Base-by-base conservation (phyloP, 2,797 vertebrate species). In the Peromyscus attwateri region DNA sequence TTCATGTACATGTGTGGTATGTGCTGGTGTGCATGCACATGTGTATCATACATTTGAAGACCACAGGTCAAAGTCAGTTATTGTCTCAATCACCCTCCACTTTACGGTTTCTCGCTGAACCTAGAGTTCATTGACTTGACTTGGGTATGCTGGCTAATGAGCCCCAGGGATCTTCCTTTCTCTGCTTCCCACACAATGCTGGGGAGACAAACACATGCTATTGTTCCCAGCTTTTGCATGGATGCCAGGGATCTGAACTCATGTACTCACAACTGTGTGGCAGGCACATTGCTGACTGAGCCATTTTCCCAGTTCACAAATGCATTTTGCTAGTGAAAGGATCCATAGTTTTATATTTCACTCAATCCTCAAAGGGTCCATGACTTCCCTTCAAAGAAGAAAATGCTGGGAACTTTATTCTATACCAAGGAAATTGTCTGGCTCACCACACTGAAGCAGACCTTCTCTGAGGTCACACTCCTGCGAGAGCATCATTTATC, bases 401-500 rank as follows among this genome's bases (percentile, higher is more conserved):
- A 55, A 85, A 71, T 68, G 40, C 60, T 84, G 57, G 83, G 43
- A 95, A 94, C 27, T 97, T 77, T 60, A 19, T 73, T 90, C 68
- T 77, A 37, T 43, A 91, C 29, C n/a, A 12, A 66, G 68, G 70
- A 89, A 92, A 75, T n/a, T 11, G 27, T 19, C 40, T 52, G 34
- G 57, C 64, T 96, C 29, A 60, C 82, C 40, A 80, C 60, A 60
- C 3, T 3, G 88, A 64, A 77, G 46, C 37, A 37, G 75, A 89
- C 87, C 70, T 89, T 64, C 95, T 88, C 82, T 0, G 64, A 92
- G 19, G 49, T 29, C 37, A 43, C 75, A 27, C 1, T 91, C 91
- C 92, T 76, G 27, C 0, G 75, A 93, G 82, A 96, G 97, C n/a
- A 64, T 62, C 49, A 95, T 23, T 81, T 19, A 60, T 95, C 97